Conservation (phyloP, 2,113 vertebrate genomes). For the Pao palembangensis region DNA sequence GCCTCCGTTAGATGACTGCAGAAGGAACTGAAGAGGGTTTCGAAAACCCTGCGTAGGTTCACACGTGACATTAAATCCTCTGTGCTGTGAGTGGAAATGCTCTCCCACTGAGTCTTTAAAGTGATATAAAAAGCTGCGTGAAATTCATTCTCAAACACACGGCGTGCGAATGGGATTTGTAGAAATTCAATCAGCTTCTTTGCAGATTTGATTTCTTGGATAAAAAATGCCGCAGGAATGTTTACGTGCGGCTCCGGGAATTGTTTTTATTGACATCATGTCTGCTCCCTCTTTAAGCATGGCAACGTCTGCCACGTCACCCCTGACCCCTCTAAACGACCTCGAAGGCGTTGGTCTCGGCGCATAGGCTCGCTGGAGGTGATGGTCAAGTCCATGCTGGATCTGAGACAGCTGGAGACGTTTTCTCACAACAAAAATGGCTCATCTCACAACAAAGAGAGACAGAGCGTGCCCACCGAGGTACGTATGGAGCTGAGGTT, state of each 20-base stretch:
- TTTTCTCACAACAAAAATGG: constrained; percentile 60
- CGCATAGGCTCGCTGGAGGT: constrained; percentile 79
- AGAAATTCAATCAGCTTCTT: not conserved
- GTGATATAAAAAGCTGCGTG: constrained; percentile 11
- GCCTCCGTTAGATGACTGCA: not conserved
- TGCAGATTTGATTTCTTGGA: not conserved
- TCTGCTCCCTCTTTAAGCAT: constrained; percentile 30
- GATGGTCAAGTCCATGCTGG: constrained; percentile 93
- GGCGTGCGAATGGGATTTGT: not conserved
- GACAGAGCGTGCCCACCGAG: constrained; percentile 43
- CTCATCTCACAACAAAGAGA: constrained; percentile 12
- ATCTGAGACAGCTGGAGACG: constrained; percentile 86
- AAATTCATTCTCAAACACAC: constrained; percentile 14
- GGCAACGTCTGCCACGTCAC: constrained; percentile 40
- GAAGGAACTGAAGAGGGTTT: constrained; percentile 3
- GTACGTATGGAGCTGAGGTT: constrained; percentile 10
- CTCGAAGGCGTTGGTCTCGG: constrained; percentile 88
- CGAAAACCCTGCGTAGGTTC: constrained; percentile 13
- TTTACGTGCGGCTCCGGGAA: no score
- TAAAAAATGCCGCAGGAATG: no score
- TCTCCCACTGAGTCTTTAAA: constrained; percentile 22
- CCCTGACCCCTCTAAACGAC: constrained; percentile 70
- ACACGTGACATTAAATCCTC: constrained; percentile 31
- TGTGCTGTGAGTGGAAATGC: constrained; percentile 7
- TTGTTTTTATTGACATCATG: no score